Evolutionary conservation across 2,113 vertebrate species (phyloP), one percentile per base, ranked within the genome.

Genomic region (Scalopus aquaticus): DNA sequence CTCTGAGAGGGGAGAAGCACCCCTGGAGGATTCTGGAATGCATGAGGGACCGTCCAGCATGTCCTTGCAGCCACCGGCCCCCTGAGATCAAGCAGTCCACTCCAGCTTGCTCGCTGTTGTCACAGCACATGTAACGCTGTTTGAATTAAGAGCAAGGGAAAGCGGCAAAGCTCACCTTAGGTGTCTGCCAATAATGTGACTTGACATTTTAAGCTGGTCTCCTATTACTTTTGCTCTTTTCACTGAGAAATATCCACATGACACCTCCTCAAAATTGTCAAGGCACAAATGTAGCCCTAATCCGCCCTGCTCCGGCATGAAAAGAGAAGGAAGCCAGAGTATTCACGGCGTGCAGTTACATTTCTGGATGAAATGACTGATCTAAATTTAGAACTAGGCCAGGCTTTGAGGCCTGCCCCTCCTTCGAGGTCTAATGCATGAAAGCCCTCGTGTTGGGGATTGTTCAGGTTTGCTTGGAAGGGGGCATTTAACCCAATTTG

Each of bases 301-400:
- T 74, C 87, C 70, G 65, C 79, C 94, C 60, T 24, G 28, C 56
- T 19, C 1, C 0, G 94, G 88, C 85, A 39, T 60, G 73, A 44
- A 78, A 51, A 81, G 62, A 81, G 51, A 78, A 76, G 72, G 62
- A 72, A 74, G 46, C 42, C 94, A 93, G 94, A 85, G 87, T 73
- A 81, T 67, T 79, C 96, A 42, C 35, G 54, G 60, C 9, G 9
- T 32, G 22, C 54, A 4, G 58, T 74, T 81, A 91, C 90, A 89
- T 76, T 86, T 96, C 73, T 39, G 56, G 91, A 80, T 95, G 72
- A 97, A 97, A 97, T 96, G 91, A 91, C 91, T 90, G 73, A 88
- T 96, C 97, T 97, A 97, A 97, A 96, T 96, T 97, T 97, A 97
- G 97, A 97, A 97, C 83, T 94, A 96, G 96, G 97, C 89, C 97